Conservation (phyloP, 2,113 vertebrate species). For the Micronycteris hirsuta region DNA sequence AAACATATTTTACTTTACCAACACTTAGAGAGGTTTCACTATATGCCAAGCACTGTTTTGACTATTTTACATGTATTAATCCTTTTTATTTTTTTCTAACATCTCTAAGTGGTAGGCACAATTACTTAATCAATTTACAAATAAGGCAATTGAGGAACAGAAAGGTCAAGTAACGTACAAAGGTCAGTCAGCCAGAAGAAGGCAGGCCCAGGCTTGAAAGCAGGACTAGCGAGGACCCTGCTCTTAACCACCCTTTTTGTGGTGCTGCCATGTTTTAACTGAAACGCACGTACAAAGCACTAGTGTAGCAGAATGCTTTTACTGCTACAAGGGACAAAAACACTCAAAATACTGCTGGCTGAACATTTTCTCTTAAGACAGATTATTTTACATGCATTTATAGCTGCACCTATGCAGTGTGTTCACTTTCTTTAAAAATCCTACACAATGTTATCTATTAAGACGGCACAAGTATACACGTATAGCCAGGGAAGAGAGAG, state of each 20-base stretch:
- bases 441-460: not conserved
- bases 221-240: not conserved
- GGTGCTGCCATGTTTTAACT: not conserved
- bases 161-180: not conserved
- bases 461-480: not conserved
- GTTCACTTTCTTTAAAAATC: not conserved
- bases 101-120: not conserved
- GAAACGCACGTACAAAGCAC: not conserved
- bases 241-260: not conserved
- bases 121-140: not conserved
- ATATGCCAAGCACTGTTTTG: not conserved
- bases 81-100: not conserved
- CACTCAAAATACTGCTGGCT: not conserved
- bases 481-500: not conserved
- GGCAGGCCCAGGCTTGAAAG: not conserved
- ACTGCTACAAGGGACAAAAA: not conserved
- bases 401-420: not conserved
- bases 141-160: not conserved
- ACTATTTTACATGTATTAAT: not conserved
- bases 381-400: not conserved
- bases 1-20: not conserved
- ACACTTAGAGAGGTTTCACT: not conserved
- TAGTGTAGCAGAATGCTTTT: not conserved
- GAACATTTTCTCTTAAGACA: not conserved
- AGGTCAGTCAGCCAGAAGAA: not conserved